Evolutionary conservation across 2,888 invertebrate genomes (phyloP).

Genomic region (Pristionchus mayeri): DNA sequence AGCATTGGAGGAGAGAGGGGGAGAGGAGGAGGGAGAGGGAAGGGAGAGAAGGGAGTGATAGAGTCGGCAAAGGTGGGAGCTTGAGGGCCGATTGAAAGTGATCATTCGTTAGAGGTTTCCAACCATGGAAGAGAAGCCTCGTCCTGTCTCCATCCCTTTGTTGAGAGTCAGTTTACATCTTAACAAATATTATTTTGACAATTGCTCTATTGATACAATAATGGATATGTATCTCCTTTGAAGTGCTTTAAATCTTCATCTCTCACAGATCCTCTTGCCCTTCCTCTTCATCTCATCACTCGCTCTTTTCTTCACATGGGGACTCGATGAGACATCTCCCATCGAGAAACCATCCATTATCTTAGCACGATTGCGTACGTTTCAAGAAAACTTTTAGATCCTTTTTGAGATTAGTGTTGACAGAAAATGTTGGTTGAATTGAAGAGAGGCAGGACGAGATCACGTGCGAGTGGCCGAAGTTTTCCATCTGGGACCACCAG

Average conservation of each 20-base stretch:
- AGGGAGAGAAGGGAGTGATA: not conserved
- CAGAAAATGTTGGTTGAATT: not conserved
- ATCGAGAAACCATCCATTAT: not conserved
- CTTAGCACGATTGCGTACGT: not conserved
- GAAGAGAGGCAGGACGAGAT: conserved; percentile 9
- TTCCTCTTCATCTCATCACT: not conserved
- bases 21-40: not conserved
- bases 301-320: not conserved
- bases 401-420: not conserved
- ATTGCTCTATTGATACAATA: too few relatives aligned
- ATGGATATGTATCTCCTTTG: too few relatives aligned
- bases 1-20: not conserved
- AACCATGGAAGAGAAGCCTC: not conserved
- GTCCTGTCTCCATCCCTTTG: not conserved
- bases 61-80: not conserved
- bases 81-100: conserved; percentile 21
- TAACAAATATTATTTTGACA: not conserved
- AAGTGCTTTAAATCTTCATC: too few relatives aligned
- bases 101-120: not conserved
- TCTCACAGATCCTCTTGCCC: not conserved
- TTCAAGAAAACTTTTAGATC: too few relatives aligned
- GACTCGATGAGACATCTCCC: not conserved
- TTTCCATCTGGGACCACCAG: conserved; percentile 14
- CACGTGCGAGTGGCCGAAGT: conserved; percentile 13
- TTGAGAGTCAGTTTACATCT: not conserved